These are phyloP conservation scores for Onychomys leucogaster DNA, from an alignment of 2,797 vertebrate genomes.

Conservation along the genomic window DNA sequence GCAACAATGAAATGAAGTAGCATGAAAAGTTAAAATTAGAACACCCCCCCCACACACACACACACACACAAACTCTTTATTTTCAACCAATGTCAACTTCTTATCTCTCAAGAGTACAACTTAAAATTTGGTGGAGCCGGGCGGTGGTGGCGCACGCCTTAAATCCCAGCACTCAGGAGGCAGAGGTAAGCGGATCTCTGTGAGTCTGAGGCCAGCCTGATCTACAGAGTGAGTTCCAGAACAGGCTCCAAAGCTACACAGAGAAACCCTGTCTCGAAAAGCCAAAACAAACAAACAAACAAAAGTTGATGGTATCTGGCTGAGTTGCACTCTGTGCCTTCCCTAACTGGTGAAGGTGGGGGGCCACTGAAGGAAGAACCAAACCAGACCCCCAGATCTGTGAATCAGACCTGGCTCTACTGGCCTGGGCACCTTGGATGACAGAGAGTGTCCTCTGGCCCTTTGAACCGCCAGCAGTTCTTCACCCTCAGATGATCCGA, in stretches of 20 bases:
- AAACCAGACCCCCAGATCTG: background rate
- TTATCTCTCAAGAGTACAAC: background rate
- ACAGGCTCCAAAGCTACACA: too few relatives aligned
- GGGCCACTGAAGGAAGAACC: background rate
- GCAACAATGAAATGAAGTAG: background rate
- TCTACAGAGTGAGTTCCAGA: too few relatives aligned
- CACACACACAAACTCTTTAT: background rate
- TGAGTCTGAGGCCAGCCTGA: too few relatives aligned
- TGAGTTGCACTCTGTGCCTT: background rate
- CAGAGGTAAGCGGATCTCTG: too few relatives aligned
- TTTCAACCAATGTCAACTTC: slow-evolving; percentile 34
- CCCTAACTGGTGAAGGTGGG: background rate
- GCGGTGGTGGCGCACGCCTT: too few relatives aligned
- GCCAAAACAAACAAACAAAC: too few relatives aligned
- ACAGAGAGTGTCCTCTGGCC: background rate
- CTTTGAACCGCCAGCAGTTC: background rate
- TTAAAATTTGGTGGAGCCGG: background rate
- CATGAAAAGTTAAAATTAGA: slow-evolving; percentile 52
- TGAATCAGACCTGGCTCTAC: background rate
- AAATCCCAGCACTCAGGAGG: too few relatives aligned
- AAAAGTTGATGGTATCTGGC: background rate
- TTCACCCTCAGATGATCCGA: background rate
- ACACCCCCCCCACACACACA: background rate
- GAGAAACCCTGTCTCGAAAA: too few relatives aligned
- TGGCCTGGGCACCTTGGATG: background rate